A percentile compares a stretch with the other conserved stretches of the same genome.
phyloP scores from a whole-genome alignment of 2,888 invertebrate species.

The Cephus rjabovi region DNA sequence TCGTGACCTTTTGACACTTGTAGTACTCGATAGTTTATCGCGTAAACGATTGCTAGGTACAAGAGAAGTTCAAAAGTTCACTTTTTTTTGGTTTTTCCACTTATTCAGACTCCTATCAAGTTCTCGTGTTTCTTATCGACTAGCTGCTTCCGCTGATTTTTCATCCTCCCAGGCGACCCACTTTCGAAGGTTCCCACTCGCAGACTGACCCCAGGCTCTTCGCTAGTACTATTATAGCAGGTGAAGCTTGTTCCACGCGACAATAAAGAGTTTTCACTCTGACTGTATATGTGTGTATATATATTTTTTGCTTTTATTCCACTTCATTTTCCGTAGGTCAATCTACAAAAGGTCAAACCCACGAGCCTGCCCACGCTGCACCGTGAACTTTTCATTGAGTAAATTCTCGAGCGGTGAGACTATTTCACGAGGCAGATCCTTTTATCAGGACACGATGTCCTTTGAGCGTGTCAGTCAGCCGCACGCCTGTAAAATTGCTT shows the following conservation, averaged over 20 bases:
- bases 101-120: neutral
- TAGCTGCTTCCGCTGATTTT: neutral
- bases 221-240: neutral
- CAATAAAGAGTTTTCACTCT: neutral
- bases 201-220: neutral
- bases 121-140: neutral
- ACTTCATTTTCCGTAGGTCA: neutral
- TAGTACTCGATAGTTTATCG: neutral
- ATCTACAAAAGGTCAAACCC: constrained; percentile 4
- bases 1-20: neutral
- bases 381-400: neutral
- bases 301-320: constrained; percentile 30
- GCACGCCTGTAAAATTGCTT: constrained; percentile 60
- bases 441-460: constrained; percentile 41
- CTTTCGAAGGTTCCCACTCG: neutral
- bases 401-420: neutral
- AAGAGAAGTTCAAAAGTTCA: neutral
- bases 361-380: neutral
- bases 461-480: constrained; percentile 57
- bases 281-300: neutral
- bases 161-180: neutral
- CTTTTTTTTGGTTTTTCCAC: neutral
- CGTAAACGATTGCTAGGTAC: neutral
- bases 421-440: constrained; percentile 22
- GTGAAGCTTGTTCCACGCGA: neutral